Evolutionary conservation across 2,113 vertebrate genomes (phyloP), one percentile per base, ranked within the genome.

Genomic region (Atractosteus spatula): DNA sequence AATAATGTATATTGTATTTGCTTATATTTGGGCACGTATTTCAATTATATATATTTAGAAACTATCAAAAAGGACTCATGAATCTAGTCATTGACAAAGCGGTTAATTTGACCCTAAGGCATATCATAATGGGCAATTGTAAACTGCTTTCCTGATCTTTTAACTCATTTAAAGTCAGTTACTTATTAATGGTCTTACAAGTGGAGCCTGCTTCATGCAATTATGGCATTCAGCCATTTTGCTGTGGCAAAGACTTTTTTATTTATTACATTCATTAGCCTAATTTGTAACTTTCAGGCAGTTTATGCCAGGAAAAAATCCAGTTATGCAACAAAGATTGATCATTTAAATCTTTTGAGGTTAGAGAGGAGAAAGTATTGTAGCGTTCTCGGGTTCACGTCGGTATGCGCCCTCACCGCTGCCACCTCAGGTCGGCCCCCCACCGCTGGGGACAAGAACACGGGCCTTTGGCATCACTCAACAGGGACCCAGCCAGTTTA

Each of bases 21-120:
- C 3, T 66, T 66, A 14, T 43, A 45, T 8, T 4, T 54, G 44
- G 14, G 10, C 17, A 68, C 11, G n/a, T 29, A 55, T 14, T 68
- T 68, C 42, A 68, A 54, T 55, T 16, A 47, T 67, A 67, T 14
- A 47, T 11, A 17, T 68, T 14, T 14, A 59, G 3, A 59, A 59
- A 59, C 3, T 2, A 59, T 59, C 79, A 80, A 79, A 89, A 80
- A 65, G 44, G 71, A 77, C 72, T 76, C 79, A 85, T 87, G 81
- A 85, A 90, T 90, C 76, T 78, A 17, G 13, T 7, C 0, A 78
- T 82, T 85, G 83, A 85, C 82, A 75, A 0, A 74, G 87, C 69
- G 71, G 80, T 74, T 76, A 85, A 84, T 83, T 72, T 82, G 78
- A 87, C 84, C 83, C 82, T 67, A 71, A 78, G 78, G 83, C 76